Percentiles rank a stretch among this genome's conserved stretches.
phyloP scores from a whole-genome alignment of 2,113 vertebrate genomes.

The Alosa alosa region DNA sequence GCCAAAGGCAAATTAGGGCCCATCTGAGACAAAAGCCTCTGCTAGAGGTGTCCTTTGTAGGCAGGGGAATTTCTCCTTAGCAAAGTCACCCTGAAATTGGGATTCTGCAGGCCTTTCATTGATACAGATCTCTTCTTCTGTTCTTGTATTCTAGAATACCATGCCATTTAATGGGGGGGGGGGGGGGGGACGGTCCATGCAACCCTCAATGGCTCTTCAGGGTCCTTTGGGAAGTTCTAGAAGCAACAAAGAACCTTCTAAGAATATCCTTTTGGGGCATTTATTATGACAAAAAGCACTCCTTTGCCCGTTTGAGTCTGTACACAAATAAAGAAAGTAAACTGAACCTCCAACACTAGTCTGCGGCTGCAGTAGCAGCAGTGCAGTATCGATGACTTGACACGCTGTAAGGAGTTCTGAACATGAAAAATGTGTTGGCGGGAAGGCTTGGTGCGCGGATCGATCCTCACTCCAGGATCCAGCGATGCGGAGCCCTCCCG shows the following conservation, averaged over 20 bases:
- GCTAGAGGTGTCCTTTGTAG: not conserved
- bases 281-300: not conserved
- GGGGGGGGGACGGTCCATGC: not conserved
- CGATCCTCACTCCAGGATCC: not conserved
- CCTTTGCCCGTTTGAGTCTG: not conserved
- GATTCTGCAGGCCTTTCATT: not conserved
- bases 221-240: not conserved
- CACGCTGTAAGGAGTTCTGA: slow-evolving; percentile 12
- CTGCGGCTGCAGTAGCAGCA: not conserved
- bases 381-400: slow-evolving; percentile 10
- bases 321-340: not conserved
- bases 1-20: not conserved
- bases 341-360: not conserved
- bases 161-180: not conserved
- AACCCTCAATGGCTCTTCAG: not conserved
- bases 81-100: slow-evolving; percentile 11
- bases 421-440: slow-evolving; percentile 14
- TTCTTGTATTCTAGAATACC: not conserved
- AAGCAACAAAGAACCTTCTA: not conserved
- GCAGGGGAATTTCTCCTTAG: not conserved
- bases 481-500: slow-evolving; percentile 9
- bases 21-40: not conserved
- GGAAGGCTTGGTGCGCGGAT: slow-evolving; percentile 1
- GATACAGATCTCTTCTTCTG: not conserved
- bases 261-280: not conserved